Evolutionary conservation across 2,797 vertebrate genomes (phyloP).

Genomic region (Halcyon badia): DNA sequence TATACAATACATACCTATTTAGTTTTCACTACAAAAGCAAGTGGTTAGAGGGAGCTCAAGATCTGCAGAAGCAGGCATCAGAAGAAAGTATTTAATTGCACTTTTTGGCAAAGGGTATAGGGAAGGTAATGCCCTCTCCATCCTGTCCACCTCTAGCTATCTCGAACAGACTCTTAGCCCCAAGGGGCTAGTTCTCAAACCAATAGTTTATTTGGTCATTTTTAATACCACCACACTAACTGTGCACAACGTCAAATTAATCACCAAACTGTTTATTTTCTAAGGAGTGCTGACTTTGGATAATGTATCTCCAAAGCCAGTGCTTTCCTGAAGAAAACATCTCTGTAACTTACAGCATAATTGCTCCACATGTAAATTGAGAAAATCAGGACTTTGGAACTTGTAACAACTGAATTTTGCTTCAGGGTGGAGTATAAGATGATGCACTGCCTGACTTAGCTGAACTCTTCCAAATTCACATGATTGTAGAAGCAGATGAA

Average conservation of each 20-base stretch:
- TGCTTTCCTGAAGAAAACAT: background rate
- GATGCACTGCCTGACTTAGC: background rate
- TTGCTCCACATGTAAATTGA: background rate
- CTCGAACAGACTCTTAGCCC: background rate
- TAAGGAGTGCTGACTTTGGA: background rate
- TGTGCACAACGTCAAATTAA: background rate
- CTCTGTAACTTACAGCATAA: background rate
- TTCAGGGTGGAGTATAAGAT: background rate
- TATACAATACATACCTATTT: background rate
- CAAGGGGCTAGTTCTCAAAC: background rate
- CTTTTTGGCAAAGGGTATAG: background rate
- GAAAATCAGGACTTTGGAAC: background rate
- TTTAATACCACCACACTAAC: background rate
- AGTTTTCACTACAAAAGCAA: background rate
- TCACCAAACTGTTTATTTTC: background rate
- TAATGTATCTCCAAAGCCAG: rapidly evolving
- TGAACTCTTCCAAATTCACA: background rate
- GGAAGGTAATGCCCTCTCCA: background rate
- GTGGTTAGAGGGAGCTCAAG: background rate
- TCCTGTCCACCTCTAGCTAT: background rate
- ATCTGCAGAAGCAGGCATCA: background rate
- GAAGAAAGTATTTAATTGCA: background rate
- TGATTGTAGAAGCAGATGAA: background rate
- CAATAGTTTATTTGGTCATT: background rate
- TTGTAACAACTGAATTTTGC: background rate